These are phyloP conservation scores for Acleris cristana DNA, from an alignment of 2,888 invertebrate genomes.

Conservation along the genomic window DNA sequence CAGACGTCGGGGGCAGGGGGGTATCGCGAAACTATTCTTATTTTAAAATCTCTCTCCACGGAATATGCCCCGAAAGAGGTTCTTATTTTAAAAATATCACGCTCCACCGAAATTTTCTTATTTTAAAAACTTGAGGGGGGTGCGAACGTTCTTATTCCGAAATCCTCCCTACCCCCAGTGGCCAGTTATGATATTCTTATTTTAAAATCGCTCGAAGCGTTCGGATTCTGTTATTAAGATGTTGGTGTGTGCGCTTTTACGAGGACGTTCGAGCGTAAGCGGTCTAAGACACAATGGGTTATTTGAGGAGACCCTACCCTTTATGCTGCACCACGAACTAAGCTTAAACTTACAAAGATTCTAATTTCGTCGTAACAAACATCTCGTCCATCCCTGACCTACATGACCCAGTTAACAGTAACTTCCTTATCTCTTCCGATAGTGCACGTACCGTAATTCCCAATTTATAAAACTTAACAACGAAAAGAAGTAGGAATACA, in stretches of 20 bases:
- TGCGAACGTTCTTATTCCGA: conserved; percentile 77
- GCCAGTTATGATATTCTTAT: conserved; percentile 83
- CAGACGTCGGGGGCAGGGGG: conserved; percentile 73
- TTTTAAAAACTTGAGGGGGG: conserved; percentile 77
- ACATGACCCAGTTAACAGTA: conserved; percentile 58
- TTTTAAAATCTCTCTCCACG: conserved; percentile 83
- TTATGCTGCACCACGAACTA: conserved; percentile 26
- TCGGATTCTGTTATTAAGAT: conserved; percentile 82
- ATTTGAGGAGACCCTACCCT: conserved; percentile 29
- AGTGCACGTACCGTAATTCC: conserved; percentile 41
- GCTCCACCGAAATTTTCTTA: conserved; percentile 83
- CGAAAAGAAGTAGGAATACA: not conserved
- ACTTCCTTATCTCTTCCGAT: conserved; percentile 42
- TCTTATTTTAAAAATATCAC: conserved; percentile 84
- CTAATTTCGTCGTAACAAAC: conserved; percentile 43
- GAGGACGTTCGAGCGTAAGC: conserved; percentile 44
- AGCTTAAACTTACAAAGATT: conserved; percentile 27
- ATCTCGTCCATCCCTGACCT: conserved; percentile 60
- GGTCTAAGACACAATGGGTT: conserved; percentile 41
- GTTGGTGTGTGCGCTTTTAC: conserved; percentile 75
- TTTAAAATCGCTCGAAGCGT: conserved; percentile 80
- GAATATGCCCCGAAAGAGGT: conserved; percentile 83
- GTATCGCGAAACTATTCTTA: conserved; percentile 83
- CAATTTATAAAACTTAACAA: conserved; percentile 37
- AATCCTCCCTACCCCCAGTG: conserved; percentile 73